Percentiles rank a stretch among this genome's conserved stretches.
These are phyloP conservation scores for Anoplophora glabripennis DNA, from an alignment of 1,140 invertebrate genomes.

Conservation along the genomic window DNA sequence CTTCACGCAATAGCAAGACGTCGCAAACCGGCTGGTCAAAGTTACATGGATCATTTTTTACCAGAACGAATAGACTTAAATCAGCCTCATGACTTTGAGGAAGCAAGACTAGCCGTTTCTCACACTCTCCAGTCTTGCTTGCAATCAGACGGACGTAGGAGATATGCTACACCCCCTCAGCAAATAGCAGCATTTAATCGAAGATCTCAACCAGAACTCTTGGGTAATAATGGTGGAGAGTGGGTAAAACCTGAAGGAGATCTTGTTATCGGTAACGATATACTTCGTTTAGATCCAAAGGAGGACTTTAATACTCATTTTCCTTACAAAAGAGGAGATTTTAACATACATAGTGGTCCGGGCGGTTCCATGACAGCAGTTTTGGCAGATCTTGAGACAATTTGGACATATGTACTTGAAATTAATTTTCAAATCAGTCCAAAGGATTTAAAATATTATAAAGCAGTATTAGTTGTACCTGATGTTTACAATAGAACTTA, in stretches of 20 bases:
- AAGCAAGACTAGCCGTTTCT: conserved; percentile 76
- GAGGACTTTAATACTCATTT: conserved; percentile 83
- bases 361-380: conserved; percentile 83
- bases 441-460: conserved; percentile 77
- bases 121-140: conserved; percentile 81
- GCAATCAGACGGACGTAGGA: conserved; percentile 72
- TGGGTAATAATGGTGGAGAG: conserved; percentile 54
- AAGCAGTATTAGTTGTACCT: conserved; percentile 84
- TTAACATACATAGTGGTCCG: conserved; percentile 79
- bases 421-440: conserved; percentile 72
- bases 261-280: conserved; percentile 65
- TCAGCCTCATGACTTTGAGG: conserved; percentile 75
- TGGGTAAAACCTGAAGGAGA: conserved; percentile 64
- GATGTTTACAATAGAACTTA: conserved; percentile 88
- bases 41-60: conserved; percentile 64
- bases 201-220: conserved; percentile 65
- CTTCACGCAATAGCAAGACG: conserved; percentile 84
- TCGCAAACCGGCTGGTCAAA: conserved; percentile 54
- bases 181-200: conserved; percentile 84
- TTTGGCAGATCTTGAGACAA: conserved; percentile 79
- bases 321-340: conserved; percentile 80
- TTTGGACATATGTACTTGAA: conserved; percentile 79
- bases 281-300: conserved; percentile 70
- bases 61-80: conserved; percentile 61
- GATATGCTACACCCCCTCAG: conserved; percentile 79